These are phyloP conservation scores for Drosophila sproati DNA, from an alignment of 1,140 invertebrate species.

Conservation along the genomic window DNA sequence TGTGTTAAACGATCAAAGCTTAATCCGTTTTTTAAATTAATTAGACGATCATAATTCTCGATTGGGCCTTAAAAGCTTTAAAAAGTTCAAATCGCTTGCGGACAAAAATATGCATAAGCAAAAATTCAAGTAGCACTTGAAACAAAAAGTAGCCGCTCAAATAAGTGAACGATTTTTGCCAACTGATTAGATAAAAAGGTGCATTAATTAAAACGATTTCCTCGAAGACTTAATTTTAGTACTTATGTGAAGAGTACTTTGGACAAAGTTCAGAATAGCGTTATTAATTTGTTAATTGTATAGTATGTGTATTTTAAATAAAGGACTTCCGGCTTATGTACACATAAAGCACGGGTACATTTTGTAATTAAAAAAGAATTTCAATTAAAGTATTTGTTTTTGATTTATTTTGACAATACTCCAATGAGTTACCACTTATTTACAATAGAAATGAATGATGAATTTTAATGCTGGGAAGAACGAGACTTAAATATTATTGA, in stretches of 20 bases:
- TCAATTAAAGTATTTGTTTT: no score
- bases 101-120: slow-evolving; percentile 31
- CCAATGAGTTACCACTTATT: no score
- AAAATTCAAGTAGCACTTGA: slow-evolving; percentile 57
- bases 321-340: no score
- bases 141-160: slow-evolving; percentile 33
- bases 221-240: slow-evolving; percentile 6
- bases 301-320: no score
- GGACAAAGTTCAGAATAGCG: neutral
- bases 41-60: slow-evolving; percentile 14
- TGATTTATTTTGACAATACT: no score
- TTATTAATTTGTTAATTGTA: neutral
- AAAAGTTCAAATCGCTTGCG: slow-evolving; percentile 39
- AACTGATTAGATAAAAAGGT: slow-evolving; percentile 59
- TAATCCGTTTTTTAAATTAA: slow-evolving; percentile 20
- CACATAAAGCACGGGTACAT: no score
- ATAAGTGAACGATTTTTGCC: slow-evolving; percentile 58
- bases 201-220: slow-evolving; percentile 34
- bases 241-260: neutral
- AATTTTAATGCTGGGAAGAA: no score
- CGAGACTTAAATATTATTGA: no score
- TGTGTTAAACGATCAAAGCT: slow-evolving; percentile 11
- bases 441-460: no score
- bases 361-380: neutral
- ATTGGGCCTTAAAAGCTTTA: slow-evolving; percentile 20